Percentiles rank a stretch among this genome's conserved stretches.
Conservation (phyloP, 2,888 invertebrate species). For the Amiota communis region DNA sequence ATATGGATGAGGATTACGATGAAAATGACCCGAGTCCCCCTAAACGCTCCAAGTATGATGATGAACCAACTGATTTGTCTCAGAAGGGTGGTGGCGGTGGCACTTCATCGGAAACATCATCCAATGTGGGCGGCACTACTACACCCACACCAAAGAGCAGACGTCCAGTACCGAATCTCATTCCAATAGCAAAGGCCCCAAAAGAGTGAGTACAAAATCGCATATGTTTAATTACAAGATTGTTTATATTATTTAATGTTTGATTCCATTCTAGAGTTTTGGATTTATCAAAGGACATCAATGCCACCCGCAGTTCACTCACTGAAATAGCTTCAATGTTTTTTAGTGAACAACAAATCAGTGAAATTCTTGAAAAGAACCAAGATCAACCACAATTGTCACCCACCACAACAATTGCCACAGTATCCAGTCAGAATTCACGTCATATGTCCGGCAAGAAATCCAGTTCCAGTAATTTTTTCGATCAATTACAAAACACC, state of each 20-base stretch:
- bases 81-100: conserved; percentile 64
- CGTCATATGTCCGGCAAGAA: conserved; percentile 62
- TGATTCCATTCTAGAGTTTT: conserved; percentile 55
- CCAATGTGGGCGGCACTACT: conserved; percentile 52
- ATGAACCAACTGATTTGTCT: conserved; percentile 72
- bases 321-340: conserved; percentile 76
- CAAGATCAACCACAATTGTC: conserved; percentile 60
- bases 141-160: conserved; percentile 67
- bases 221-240: background rate
- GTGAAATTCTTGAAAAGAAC: conserved; percentile 59
- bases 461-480: conserved; percentile 81
- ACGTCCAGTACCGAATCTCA: conserved; percentile 83
- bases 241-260: too few relatives aligned
- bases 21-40: conserved; percentile 56
- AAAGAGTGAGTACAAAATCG: conserved; percentile 54
- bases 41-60: conserved; percentile 67
- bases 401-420: conserved; percentile 61
- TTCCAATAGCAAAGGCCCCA: conserved; percentile 77
- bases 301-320: conserved; percentile 69
- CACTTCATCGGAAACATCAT: conserved; percentile 66
- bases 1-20: conserved; percentile 69
- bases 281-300: conserved; percentile 71
- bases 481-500: conserved; percentile 85
- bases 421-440: conserved; percentile 57
- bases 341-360: conserved; percentile 67